A percentile compares a stretch with the other conserved stretches of the same genome.
Conservation (phyloP, 1,140 invertebrate species). For the Drosophila serrata region DNA sequence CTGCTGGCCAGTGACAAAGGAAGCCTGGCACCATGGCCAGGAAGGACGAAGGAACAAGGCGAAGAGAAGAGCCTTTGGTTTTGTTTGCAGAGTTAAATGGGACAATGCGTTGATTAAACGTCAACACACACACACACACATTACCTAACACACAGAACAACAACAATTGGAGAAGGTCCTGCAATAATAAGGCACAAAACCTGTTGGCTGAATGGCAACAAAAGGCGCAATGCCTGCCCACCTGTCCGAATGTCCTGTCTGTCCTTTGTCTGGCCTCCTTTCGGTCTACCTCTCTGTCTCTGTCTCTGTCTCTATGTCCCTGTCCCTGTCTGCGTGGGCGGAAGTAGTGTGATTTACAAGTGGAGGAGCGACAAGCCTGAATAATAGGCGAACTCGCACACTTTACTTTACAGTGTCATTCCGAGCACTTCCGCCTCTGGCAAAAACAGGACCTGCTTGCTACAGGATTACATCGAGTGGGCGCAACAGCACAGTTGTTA, state of each 20-base stretch:
- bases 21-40: background rate
- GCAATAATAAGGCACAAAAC: constrained; percentile 74
- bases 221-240: constrained; percentile 28
- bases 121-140: constrained; percentile 48
- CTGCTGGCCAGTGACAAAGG: constrained; percentile 15
- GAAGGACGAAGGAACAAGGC: constrained; percentile 6
- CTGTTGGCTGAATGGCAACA: constrained; percentile 50
- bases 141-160: constrained; percentile 10
- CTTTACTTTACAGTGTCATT: constrained; percentile 49
- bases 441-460: constrained; percentile 10
- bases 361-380: constrained; percentile 46
- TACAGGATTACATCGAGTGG: constrained; percentile 8
- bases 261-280: constrained; percentile 42
- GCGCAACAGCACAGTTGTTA: constrained; percentile 36
- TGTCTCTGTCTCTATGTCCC: background rate
- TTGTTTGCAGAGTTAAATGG: constrained; percentile 75
- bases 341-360: constrained; percentile 82
- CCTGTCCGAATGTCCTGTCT: constrained; percentile 26
- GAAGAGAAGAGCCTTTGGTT: constrained; percentile 40
- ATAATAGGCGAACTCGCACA: constrained; percentile 58
- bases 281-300: background rate
- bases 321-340: constrained; percentile 31
- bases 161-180: constrained; percentile 20
- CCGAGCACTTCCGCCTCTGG: constrained; percentile 39
- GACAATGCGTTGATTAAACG: constrained; percentile 81